Conservation (phyloP, 2,888 invertebrate species). For the Drosophila vallismaia region DNA sequence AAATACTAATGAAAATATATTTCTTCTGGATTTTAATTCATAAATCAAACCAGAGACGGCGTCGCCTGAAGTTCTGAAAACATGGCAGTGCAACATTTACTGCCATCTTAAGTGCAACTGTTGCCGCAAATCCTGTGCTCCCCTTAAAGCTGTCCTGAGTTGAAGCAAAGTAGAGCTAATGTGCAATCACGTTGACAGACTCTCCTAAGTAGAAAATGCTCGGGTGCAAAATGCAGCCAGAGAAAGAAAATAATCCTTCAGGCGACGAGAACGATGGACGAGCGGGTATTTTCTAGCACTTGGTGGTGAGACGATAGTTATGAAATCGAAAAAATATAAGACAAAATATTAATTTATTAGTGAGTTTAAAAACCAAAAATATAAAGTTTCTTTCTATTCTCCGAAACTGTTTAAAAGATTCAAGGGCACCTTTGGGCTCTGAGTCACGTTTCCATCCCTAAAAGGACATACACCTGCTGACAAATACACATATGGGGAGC, state of each 20-base stretch:
- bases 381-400: neutral
- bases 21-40: slow-evolving; percentile 2
- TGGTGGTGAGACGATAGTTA: slow-evolving; percentile 9
- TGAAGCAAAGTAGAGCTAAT: slow-evolving; percentile 50
- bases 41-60: slow-evolving; percentile 1
- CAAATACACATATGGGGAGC: slow-evolving; percentile 46
- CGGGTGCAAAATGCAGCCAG: slow-evolving; percentile 59
- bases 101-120: slow-evolving; percentile 49
- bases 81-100: slow-evolving; percentile 38
- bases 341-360: too few species aligned
- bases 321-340: neutral
- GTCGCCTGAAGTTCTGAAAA: slow-evolving; percentile 31
- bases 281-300: too few species aligned
- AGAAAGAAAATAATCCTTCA: slow-evolving; percentile 67
- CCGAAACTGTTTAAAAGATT: neutral
- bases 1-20: slow-evolving; percentile 4
- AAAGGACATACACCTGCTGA: slow-evolving; percentile 54
- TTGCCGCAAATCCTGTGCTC: slow-evolving; percentile 52
- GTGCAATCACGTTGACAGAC: slow-evolving; percentile 76
- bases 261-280: neutral
- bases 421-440: neutral
- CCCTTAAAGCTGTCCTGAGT: slow-evolving; percentile 21
- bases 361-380: neutral
- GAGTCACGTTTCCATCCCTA: slow-evolving; percentile 30
- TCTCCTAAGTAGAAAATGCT: slow-evolving; percentile 71